Conservation (phyloP, 1,140 invertebrate species). For the Triops longicaudatus region DNA sequence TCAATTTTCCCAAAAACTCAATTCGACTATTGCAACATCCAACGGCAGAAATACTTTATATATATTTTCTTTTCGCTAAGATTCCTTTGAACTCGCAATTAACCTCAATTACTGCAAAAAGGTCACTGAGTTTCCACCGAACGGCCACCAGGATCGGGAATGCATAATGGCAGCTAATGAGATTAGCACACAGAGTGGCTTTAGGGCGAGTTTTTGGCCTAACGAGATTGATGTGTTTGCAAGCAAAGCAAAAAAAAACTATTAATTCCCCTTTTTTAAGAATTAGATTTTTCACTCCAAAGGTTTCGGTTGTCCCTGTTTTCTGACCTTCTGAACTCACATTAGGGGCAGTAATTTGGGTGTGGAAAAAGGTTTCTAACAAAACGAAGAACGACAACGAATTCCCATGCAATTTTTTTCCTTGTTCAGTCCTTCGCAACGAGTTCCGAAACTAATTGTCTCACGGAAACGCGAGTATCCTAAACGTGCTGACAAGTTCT, state of each 20-base stretch:
- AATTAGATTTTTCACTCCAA: slow-evolving; percentile 3
- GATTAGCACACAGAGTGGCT: neutral
- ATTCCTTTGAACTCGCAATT: no score
- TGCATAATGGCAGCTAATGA: neutral
- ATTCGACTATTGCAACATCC: no score
- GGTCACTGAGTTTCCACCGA: no score
- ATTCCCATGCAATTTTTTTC: no score
- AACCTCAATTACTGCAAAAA: no score
- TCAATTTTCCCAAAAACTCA: no score
- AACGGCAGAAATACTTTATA: no score
- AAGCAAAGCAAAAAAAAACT: neutral
- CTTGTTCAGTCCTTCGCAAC: no score
- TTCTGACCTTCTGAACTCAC: neutral
- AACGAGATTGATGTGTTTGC: slow-evolving; percentile 16
- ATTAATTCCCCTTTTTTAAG: neutral
- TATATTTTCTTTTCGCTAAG: no score
- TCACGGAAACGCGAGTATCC: no score
- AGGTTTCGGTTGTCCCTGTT: neutral
- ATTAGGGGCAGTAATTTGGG: slow-evolving; percentile 14
- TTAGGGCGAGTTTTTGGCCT: neutral
- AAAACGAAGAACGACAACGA: neutral
- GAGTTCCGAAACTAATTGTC: no score
- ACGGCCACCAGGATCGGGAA: neutral
- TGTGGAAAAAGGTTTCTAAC: neutral
- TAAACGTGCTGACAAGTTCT: no score